Base-by-base conservation (phyloP, 2,797 vertebrate genomes). In the Myripristis murdjan region DNA sequence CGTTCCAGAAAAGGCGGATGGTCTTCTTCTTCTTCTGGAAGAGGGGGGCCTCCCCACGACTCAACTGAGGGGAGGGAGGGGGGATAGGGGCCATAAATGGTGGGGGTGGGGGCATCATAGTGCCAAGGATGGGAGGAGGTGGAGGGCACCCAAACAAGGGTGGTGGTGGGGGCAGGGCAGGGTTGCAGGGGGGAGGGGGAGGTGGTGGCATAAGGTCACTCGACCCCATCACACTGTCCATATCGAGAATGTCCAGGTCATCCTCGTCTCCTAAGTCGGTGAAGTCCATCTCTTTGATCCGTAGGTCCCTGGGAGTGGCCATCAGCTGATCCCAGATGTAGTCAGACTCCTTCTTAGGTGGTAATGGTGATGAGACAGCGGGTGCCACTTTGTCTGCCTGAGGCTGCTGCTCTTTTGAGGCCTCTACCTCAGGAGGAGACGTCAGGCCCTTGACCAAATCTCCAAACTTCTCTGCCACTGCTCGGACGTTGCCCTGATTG, bases 11-110 rank as follows among this genome's bases (percentile, higher is more conserved):
- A 16, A 99, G 96, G 73, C 98, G 95, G 65, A 99, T 98, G 49
- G 98, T 99, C 95, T 99, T 99, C 95, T 97, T 98, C 90, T 98
- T 99, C 93, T 99, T 99, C 58, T 96, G 94, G 90, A 99, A 98
- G 71, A 95, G 93, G 12, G 95, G 97, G n/a, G 90, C 91, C 73
- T 97, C 97, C 77, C 82, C 95, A 88, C 95, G 95, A 75, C 90
- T 85, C 77, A 96, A 91, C 87, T 97, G 96, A 74, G 96, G 95
- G 70, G 96, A 97, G 66, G 96, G 95, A 11, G 96, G 94, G 46
- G 96, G 94, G 84, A 96, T 91, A 76, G 91, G 88, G 87, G 92
- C 79, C 70, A 87, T 94, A 77, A 96, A 96, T 0, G 96, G 92
- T 1, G 96, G 95, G 73, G 96, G 95, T 53, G 97, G 96, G 73